Conservation (phyloP, 1,140 invertebrate genomes). For the Bombyx mandarina region DNA sequence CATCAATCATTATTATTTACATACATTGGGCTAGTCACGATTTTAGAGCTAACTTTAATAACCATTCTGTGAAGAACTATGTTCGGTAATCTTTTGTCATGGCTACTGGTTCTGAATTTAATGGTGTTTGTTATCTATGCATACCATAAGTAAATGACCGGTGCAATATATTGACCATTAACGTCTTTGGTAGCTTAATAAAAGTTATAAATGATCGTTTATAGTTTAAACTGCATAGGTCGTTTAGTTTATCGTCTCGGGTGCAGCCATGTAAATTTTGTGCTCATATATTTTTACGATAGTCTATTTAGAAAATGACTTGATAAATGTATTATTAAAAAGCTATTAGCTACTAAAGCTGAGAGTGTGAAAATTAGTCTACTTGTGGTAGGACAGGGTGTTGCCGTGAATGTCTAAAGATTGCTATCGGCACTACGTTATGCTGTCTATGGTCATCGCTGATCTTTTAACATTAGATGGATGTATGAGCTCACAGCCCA, state of each 20-base stretch:
- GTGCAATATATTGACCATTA: slow-evolving; percentile 20
- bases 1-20: slow-evolving; percentile 41
- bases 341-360: too few relatives aligned
- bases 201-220: slow-evolving; percentile 19
- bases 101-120: slow-evolving; percentile 5
- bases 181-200: slow-evolving; percentile 16
- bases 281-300: too few relatives aligned
- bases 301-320: too few relatives aligned
- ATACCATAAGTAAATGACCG: slow-evolving; percentile 13
- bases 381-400: too few relatives aligned
- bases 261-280: background rate
- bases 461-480: too few relatives aligned
- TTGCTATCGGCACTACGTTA: too few relatives aligned
- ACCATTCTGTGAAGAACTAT: slow-evolving; percentile 10
- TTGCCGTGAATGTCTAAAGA: too few relatives aligned
- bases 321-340: too few relatives aligned
- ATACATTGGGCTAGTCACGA: slow-evolving; percentile 26
- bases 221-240: slow-evolving; percentile 13
- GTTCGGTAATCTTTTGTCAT: background rate
- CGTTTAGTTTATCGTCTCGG: slow-evolving; percentile 7
- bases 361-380: too few relatives aligned
- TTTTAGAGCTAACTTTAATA: slow-evolving; percentile 5
- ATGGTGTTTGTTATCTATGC: slow-evolving; percentile 14
- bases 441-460: too few relatives aligned
- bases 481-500: too few relatives aligned